Conservation (phyloP, 2,797 vertebrate species). For the Corythornis leucogaster region DNA sequence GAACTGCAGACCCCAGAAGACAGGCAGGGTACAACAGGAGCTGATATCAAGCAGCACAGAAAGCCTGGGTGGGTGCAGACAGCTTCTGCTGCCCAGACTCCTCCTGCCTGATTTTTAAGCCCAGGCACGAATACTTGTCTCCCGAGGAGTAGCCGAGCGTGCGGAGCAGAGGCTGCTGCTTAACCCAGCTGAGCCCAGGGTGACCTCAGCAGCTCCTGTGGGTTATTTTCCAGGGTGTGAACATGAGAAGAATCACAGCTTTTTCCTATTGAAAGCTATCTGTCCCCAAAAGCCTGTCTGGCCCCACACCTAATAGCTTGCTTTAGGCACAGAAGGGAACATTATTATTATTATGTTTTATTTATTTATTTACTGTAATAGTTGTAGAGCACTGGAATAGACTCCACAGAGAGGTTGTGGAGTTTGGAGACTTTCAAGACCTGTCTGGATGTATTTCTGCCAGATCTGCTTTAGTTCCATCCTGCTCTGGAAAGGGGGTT, state of each 20-base stretch:
- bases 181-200: neutral
- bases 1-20: neutral
- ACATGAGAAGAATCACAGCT: neutral
- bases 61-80: neutral
- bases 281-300: neutral
- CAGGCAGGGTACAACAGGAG: fast-evolving
- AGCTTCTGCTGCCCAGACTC: fast-evolving
- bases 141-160: fast-evolving
- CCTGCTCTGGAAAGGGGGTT: too few relatives aligned
- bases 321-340: neutral
- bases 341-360: too few relatives aligned
- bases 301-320: fast-evolving
- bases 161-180: neutral
- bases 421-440: too few relatives aligned
- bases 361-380: too few relatives aligned
- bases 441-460: too few relatives aligned
- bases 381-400: too few relatives aligned
- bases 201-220: neutral
- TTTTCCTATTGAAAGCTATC: neutral
- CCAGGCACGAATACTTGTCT: neutral
- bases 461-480: too few relatives aligned
- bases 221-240: neutral
- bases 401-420: too few relatives aligned
- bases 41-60: fast-evolving
- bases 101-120: neutral